phyloP scores from a whole-genome alignment of 1,140 invertebrate genomes.

The Anastatus disparis region DNA sequence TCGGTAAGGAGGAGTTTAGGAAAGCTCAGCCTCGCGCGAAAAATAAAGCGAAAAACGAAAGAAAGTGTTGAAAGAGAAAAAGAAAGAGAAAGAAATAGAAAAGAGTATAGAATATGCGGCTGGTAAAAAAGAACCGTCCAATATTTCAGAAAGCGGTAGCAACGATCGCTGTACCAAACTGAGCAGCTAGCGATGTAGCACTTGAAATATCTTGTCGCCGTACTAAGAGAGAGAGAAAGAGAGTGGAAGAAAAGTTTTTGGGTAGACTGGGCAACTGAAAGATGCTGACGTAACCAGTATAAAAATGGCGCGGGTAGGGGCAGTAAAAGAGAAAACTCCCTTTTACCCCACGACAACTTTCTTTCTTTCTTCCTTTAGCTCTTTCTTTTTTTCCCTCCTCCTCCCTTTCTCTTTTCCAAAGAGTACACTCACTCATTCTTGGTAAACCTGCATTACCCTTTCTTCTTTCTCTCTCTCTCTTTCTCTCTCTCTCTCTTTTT shows the following conservation, averaged over 20 bases:
- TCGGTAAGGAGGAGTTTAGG: not conserved
- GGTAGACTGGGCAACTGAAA: conserved; percentile 55
- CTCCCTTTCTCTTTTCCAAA: too few relatives aligned
- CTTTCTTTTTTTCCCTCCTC: not conserved
- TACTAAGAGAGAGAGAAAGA: conserved; percentile 37
- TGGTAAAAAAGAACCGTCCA: conserved; percentile 59
- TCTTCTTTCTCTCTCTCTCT: not conserved
- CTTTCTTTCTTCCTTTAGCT: not conserved
- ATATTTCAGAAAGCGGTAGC: conserved; percentile 58
- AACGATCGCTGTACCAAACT: conserved; percentile 52
- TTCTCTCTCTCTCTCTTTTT: conserved; percentile 5
- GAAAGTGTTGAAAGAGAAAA: conserved; percentile 33
- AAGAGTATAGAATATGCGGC: conserved; percentile 16
- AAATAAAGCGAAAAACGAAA: not conserved
- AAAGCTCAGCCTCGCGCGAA: too few relatives aligned
- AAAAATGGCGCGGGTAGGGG: conserved; percentile 56
- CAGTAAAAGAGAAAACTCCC: too few relatives aligned
- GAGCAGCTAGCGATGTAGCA: conserved; percentile 49
- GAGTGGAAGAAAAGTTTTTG: conserved; percentile 48
- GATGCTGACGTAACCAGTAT: conserved; percentile 62
- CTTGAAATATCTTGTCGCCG: conserved; percentile 65
- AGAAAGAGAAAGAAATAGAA: conserved; percentile 32
- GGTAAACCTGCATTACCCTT: too few relatives aligned
- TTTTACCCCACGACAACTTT: too few relatives aligned
- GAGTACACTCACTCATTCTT: too few relatives aligned